Evolutionary conservation across 2,888 invertebrate species (phyloP), one percentile per base, ranked within the genome.

Genomic region (Mythimna impura): DNA sequence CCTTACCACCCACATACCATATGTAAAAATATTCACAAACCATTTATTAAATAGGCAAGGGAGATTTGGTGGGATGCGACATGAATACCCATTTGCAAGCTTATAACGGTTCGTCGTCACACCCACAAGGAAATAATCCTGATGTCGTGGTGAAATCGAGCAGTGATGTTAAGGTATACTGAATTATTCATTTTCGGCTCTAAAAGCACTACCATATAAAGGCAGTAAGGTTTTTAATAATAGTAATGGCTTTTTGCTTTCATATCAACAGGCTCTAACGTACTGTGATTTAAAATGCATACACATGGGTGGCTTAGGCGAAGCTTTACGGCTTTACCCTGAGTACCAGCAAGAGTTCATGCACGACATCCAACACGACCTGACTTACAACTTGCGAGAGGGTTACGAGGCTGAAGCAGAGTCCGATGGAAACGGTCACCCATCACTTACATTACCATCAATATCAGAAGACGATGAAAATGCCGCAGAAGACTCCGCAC

Each of bases 281-380:
- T 99, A 99, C 95, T 99, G 99, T 94, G 99, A 99, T 95, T 97
- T 99, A 75, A 99, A 99, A 95, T 99, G 99, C 94, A 98, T 99
- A 84, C 97, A 98, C 94, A 98, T 99, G 97, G 98, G 97, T 80
- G 99, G 99, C 2, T 96, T 99, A 65, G 98, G 98, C 20, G 99
- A 99, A 86, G 99, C 98, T 0, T 96, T 99, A 22, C 97, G 98
- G 3, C 96, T 99, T 0, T 99, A 99, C 93, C 99, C 99, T 0
- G 99, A 99, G 92, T 99, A 99, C 92, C 99, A 99, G 89, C 98
- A 99, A 89, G 98, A 99, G 92, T 99, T 99, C 92, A 98, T 98
- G 65, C 97, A 99, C 87, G 99, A 99, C 91, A 99, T 99, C 86
- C 98, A 99, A 88, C 99, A 99, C 91, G 99, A 99, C 93, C 97